Conservation (phyloP, 2,888 invertebrate genomes). For the Halocaridina rubra region DNA sequence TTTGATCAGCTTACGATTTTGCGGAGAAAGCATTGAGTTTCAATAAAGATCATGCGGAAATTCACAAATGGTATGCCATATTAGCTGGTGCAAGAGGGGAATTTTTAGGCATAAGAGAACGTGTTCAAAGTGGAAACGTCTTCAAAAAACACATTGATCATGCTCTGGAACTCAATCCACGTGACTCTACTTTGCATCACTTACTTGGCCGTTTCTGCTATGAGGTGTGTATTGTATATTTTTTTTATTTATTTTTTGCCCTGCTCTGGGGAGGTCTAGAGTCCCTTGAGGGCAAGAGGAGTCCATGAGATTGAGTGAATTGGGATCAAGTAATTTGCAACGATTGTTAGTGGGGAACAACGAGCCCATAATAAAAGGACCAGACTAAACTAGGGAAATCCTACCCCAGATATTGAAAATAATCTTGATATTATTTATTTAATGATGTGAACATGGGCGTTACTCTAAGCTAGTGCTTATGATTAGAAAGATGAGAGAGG, state of each 20-base stretch:
- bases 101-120: slow-evolving; percentile 74
- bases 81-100: slow-evolving; percentile 76
- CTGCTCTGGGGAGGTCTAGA: too few relatives aligned
- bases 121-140: slow-evolving; percentile 75
- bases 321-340: too few relatives aligned
- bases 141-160: slow-evolving; percentile 78
- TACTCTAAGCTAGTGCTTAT: too few relatives aligned
- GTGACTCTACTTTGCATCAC: slow-evolving; percentile 76
- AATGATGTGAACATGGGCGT: too few relatives aligned
- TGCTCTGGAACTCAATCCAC: slow-evolving; percentile 75
- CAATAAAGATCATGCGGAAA: slow-evolving; percentile 72
- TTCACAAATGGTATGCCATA: slow-evolving; percentile 81
- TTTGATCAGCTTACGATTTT: slow-evolving; percentile 71
- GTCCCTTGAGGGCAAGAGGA: too few relatives aligned
- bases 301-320: too few relatives aligned
- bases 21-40: slow-evolving; percentile 73
- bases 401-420: too few relatives aligned
- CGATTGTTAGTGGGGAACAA: too few relatives aligned
- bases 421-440: too few relatives aligned
- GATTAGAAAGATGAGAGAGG: too few relatives aligned
- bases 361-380: too few relatives aligned
- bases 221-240: slow-evolving; percentile 43
- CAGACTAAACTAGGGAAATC: too few relatives aligned
- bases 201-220: slow-evolving; percentile 74
- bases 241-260: neutral